phyloP scores from a whole-genome alignment of 2,113 vertebrate species.

The Phalacrocorax carbo region DNA sequence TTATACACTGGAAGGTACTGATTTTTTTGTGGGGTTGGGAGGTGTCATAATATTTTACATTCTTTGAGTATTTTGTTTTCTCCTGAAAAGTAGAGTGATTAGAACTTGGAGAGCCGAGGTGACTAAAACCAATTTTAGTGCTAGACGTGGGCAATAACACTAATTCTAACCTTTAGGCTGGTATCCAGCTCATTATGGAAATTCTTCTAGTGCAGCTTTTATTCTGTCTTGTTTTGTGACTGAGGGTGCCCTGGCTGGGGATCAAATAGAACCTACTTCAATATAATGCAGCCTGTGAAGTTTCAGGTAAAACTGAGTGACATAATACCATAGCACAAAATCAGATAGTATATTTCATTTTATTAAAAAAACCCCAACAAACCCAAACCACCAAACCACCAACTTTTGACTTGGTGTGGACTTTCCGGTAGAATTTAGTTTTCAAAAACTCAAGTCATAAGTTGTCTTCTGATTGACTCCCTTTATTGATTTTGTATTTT shows the following conservation, averaged over 20 bases:
- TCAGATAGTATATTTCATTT: not conserved
- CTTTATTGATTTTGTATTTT: not conserved
- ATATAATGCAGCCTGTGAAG: not conserved
- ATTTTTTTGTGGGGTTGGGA: not conserved
- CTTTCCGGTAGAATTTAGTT: not conserved
- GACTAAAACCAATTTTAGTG: not conserved
- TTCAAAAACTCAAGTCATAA: not conserved
- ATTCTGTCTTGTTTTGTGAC: conserved; percentile 21
- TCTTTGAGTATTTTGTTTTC: not conserved
- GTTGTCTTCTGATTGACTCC: not conserved
- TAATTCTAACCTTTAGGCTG: not conserved
- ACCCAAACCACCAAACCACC: not conserved
- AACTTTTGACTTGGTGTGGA: not conserved
- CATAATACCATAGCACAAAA: not conserved
- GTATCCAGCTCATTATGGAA: not conserved
- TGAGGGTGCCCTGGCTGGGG: not conserved
- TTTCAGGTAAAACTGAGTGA: not conserved
- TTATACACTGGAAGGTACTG: not conserved
- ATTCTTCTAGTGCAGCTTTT: conserved; percentile 40
- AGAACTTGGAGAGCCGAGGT: conserved; percentile 1
- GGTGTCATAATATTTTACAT: not conserved
- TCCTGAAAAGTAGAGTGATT: conserved; percentile 24
- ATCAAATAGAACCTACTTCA: conserved; percentile 1
- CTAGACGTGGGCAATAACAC: not conserved
- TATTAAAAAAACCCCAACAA: not conserved